Percentiles rank a stretch among this genome's conserved stretches.
phyloP scores from a whole-genome alignment of 2,797 vertebrate species.

The Peromyscus attwateri region DNA sequence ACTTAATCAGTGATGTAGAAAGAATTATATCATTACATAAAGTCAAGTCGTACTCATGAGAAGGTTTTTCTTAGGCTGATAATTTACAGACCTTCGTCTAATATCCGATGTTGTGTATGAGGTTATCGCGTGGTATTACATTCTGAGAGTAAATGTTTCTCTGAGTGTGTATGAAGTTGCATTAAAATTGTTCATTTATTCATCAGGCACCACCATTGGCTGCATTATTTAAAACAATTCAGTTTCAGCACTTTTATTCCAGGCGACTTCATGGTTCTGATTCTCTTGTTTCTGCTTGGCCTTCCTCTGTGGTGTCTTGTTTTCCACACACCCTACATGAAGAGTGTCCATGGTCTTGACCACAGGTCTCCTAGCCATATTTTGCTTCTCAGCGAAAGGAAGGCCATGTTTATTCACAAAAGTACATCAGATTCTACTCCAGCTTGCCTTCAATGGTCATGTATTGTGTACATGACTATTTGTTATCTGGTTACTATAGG shows the following conservation, averaged over 20 bases:
- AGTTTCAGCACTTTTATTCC: background rate
- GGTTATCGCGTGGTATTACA: background rate
- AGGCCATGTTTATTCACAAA: background rate
- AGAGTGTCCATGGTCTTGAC: background rate
- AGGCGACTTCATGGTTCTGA: background rate
- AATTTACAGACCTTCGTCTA: background rate
- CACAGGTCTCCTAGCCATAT: background rate
- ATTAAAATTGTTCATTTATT: slow-evolving; percentile 40
- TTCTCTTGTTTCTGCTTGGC: background rate
- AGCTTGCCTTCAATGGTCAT: background rate
- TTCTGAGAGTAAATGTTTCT: background rate
- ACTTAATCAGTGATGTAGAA: background rate
- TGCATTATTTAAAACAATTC: slow-evolving; percentile 45
- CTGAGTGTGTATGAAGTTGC: background rate
- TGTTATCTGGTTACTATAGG: background rate
- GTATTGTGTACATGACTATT: background rate
- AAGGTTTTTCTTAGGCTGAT: background rate
- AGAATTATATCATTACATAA: background rate
- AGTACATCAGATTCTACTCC: background rate
- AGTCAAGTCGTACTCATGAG: background rate
- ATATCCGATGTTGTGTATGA: background rate
- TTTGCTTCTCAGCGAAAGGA: background rate
- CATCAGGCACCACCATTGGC: slow-evolving; percentile 7
- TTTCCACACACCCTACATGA: background rate
- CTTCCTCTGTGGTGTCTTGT: background rate